Evolutionary conservation across 1,140 invertebrate species (phyloP), one percentile per base, ranked within the genome.

Genomic region (Euwallacea similis): DNA sequence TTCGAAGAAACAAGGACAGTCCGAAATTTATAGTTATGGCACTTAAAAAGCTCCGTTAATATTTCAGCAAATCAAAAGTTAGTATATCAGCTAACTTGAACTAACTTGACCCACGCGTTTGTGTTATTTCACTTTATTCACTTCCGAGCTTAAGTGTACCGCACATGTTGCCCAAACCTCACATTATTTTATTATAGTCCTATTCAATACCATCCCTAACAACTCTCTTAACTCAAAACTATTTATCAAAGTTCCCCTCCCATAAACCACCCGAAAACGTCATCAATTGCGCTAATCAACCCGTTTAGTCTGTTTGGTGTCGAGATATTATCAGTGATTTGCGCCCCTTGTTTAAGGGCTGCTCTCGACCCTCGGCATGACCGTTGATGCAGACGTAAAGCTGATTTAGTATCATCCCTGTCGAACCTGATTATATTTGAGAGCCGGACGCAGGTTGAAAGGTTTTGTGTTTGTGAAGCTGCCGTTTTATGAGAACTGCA

Each of bases 281-380:
- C 55, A 58, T 58, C 55, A 58, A 73, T 73, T 73, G 66, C 59
- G 66, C 63, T 70, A 70, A 73, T 73, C 61, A 73, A 73, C 60
- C 72, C 72, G 72, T 73, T 73, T 53, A 70, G 62, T 73, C 61
- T 63, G 66, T 68, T 70, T 62, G 72, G 68, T 70, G 60, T 13
- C 60, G 61, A 70, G 72, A 73, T 73, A 63, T 73, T 73, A 73
- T 73, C 72, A 42, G 63, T 73, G 67, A 59, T 73, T 73, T 69
- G 54, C 66, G 68, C 67, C 72, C 72, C 72, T 69, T 66, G 67
- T 73, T 62, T 65, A 54, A 65, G 63, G 61, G 61, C 42, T 50
- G 43, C 16, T 63, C 47, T 63, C 47, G n/a, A 8, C 47, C 46
- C 44, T 42, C 46, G 10, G 15, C 13, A 54, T 9, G 63, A 7